Evolutionary conservation across 1,140 invertebrate genomes (phyloP), one percentile per base, ranked within the genome.

Genomic region (Drosophila kepulauana): DNA sequence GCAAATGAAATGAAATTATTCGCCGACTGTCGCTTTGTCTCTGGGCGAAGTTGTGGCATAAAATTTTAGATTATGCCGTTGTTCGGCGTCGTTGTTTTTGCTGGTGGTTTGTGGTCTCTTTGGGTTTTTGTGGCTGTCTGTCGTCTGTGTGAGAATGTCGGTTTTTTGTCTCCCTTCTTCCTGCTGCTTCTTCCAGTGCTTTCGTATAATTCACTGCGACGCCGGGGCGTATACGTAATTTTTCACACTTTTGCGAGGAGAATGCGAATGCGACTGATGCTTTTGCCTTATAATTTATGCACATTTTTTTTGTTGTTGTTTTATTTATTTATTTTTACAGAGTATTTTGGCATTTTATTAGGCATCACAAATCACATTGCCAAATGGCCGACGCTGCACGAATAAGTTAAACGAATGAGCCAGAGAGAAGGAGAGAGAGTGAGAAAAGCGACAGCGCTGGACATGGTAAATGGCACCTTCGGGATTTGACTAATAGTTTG

Each of bases 401-500:
- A 45, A 58, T 20, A 5, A 52, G 43, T 13, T 38, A 16, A 11
- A 48, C 35, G 7, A 8, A 10, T 10, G 33, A 52, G 25, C 11
- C 0, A 25, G 20, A 20, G 2, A 20, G 20, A 25, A 2, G 2
- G 20, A 25, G 20, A 25, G 20, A n/a, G n/a, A 49, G n/a, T 15
- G 35, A 3, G 48, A 45, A 48, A 35, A 48, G 46, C 41, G 56
- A 48, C 49, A 59, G 52, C 72, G 15, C 45, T 70, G 67, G 72
- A 70, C 72, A 75, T 75, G 74, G 68, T 49, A 73, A 79, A 79
- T 73, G 77, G 63, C 63, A 76, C 77, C 73, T 76, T 71, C 41
- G 77, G 74, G 74, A 79, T 68, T 77, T 68, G 63, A 73, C 63
- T 79, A 79, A 79, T 79, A 79, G 77, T 79, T 79, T 79, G 77